Conservation (phyloP, 1,140 invertebrate genomes). For the Neuroterus valhalla region DNA sequence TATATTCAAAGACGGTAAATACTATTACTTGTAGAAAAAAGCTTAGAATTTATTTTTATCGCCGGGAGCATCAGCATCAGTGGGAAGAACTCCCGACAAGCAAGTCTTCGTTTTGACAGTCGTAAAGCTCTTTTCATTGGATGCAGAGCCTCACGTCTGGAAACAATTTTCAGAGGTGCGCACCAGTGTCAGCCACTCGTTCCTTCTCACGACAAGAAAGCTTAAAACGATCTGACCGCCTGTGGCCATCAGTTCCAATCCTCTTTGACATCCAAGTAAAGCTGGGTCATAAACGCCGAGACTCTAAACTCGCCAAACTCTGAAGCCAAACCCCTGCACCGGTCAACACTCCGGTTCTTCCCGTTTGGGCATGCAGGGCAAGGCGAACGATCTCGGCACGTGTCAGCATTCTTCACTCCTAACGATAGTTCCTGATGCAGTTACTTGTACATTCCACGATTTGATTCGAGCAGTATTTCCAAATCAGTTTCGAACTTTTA, state of each 20-base stretch:
- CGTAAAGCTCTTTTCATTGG: not conserved
- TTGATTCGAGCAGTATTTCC: not conserved
- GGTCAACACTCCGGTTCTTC: constrained; percentile 7
- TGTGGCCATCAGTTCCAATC: not conserved
- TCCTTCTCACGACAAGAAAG: not conserved
- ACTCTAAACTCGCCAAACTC: too few relatives aligned
- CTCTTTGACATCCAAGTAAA: not conserved
- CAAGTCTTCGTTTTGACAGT: constrained; percentile 4
- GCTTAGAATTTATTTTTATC: not conserved
- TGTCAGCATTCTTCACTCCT: not conserved
- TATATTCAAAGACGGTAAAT: not conserved
- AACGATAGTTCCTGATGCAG: constrained; percentile 6
- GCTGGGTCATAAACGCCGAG: not conserved
- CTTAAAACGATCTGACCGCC: too few relatives aligned
- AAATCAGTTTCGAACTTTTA: not conserved
- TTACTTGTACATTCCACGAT: not conserved
- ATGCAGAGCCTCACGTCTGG: not conserved
- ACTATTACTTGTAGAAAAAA: not conserved
- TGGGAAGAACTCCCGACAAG: not conserved
- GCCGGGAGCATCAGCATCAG: not conserved
- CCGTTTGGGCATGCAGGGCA: not conserved
- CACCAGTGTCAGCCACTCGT: not conserved
- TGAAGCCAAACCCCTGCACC: not conserved
- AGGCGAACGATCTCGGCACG: not conserved
- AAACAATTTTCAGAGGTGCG: constrained; percentile 10